Conservation (phyloP, 2,888 invertebrate species). For the Hypolimnas misippus region DNA sequence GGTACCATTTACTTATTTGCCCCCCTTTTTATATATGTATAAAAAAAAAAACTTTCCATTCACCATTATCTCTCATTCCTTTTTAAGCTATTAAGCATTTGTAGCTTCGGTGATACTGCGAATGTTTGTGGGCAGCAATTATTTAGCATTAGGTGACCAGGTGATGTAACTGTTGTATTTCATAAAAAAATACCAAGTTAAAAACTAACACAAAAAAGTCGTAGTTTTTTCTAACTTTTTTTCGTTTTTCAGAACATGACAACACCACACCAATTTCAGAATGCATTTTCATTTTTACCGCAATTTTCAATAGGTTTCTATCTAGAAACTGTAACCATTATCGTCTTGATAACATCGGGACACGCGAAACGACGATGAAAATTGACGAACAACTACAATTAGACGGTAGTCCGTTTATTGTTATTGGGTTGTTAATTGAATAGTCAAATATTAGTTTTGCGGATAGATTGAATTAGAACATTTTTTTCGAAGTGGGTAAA, state of each 20-base stretch:
- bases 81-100: too few relatives aligned
- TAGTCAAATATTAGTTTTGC: conserved; percentile 25
- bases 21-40: too few relatives aligned
- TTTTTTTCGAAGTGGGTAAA: conserved; percentile 6
- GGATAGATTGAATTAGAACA: conserved; percentile 18
- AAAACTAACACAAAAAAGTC: too few relatives aligned
- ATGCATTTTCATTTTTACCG: conserved; percentile 19
- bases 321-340: conserved; percentile 28
- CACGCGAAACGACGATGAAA: conserved; percentile 68
- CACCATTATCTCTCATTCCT: too few relatives aligned
- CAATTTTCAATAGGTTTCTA: conserved; percentile 31
- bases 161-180: too few relatives aligned
- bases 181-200: too few relatives aligned
- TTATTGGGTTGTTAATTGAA: conserved; percentile 33
- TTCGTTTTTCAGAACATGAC: not conserved
- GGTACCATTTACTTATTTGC: too few relatives aligned
- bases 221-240: too few relatives aligned
- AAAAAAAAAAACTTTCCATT: too few relatives aligned
- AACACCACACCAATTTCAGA: conserved; percentile 11
- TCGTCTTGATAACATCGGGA: conserved; percentile 44
- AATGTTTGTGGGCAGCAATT: too few relatives aligned
- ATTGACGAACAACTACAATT: conserved; percentile 60
- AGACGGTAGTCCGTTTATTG: conserved; percentile 32
- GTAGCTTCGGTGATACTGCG: too few relatives aligned
- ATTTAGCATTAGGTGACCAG: too few relatives aligned